Evolutionary conservation across 2,888 invertebrate genomes (phyloP).

Genomic region (Xanthia togata): DNA sequence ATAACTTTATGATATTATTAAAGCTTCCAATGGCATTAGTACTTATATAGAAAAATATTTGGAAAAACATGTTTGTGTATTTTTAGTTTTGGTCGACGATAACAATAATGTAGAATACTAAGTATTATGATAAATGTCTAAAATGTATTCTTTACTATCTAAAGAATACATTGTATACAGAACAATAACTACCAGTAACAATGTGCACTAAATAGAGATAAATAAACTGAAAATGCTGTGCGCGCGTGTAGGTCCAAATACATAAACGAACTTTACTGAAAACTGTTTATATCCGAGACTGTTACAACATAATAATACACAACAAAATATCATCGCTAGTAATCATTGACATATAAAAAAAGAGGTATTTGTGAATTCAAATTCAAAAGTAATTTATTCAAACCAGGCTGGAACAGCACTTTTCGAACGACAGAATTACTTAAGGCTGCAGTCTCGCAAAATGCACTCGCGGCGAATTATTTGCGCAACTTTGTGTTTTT

Average conservation of each 20-base stretch:
- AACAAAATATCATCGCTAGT: no score
- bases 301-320: not conserved
- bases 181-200: not conserved
- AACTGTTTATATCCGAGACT: not conserved
- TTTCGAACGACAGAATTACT: no score
- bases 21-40: constrained; percentile 59
- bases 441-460: no score
- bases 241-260: not conserved
- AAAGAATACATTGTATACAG: not conserved
- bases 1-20: constrained; percentile 41
- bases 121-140: not conserved
- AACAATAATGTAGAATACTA: not conserved
- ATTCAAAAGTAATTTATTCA: no score
- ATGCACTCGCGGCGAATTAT: no score
- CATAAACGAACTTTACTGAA: not conserved
- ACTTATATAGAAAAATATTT: constrained; percentile 50
- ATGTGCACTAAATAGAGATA: not conserved
- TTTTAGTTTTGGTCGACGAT: constrained; percentile 18
- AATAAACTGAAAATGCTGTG: not conserved
- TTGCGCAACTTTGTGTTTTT: no score
- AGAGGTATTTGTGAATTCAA: no score
- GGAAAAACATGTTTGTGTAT: constrained; percentile 19
- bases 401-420: no score
- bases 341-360: no score
- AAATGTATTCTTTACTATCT: no score